Base-by-base conservation (phyloP, 2,113 vertebrate genomes). In the Maccullochella peelii region DNA sequence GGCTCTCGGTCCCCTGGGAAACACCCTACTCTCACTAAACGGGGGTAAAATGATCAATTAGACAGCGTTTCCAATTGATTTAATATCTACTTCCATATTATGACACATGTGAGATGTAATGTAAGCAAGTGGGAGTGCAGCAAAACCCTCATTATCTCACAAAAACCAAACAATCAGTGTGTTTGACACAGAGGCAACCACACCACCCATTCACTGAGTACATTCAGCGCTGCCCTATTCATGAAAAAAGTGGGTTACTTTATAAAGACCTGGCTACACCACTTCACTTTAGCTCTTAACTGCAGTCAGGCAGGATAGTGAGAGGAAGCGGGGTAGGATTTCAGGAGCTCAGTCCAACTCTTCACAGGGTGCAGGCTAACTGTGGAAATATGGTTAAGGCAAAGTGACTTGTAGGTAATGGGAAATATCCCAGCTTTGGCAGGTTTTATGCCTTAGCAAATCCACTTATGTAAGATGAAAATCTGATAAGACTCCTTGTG, bases 401-500 rank as follows among this genome's bases (percentile, higher is more conserved):
- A 68, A 77, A 85, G 5, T 55, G 62, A 79, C 77, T 89, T 73
- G 49, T 49, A 79, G 74, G 65, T 42, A 84, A 30, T 42, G 75
- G 84, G 84, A 82, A 86, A 79, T 49, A 78, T 80, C 83, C 76
- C 71, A 3, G 33, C 71, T 69, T 71, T 65, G 84, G 76, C 69
- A 84, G 66, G 38, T 77, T 84, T 73, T 72, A 77, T 27, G 76
- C 75, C 47, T 82, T 27, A 52, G 65, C 68, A 87, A 89, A 92
- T 88, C 84, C 79, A 80, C 85, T 87, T 83, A 91, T 88, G 82
- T 80, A 90, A 93, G 85, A 82, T 86, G 84, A 59, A 86, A 87
- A 91, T 91, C 73, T 90, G 88, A 91, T 90, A 89, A 89, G 88
- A 73, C 58, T 38, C 69, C 66, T 65, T 63, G 78, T 79, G 74